Percentiles rank a stretch among this genome's conserved stretches.
These are phyloP conservation scores for Lasioglossum leucozonium DNA, from an alignment of 2,888 invertebrate genomes.

Conservation along the genomic window DNA sequence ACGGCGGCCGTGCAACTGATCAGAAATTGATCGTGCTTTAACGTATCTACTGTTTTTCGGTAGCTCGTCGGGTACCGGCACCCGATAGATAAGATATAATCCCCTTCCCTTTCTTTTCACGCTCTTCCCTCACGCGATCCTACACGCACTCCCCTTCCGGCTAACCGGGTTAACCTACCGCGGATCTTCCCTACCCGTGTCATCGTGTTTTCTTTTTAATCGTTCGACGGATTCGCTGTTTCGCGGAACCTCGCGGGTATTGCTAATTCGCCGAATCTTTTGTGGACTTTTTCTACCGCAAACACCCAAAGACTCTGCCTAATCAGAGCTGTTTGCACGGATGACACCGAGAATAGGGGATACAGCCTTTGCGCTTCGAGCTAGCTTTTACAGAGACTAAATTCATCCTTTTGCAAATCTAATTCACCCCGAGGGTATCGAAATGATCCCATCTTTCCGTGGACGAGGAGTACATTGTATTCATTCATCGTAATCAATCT, in stretches of 20 bases:
- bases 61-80: constrained; percentile 46
- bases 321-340: not conserved
- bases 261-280: not conserved
- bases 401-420: too few relatives aligned
- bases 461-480: too few relatives aligned
- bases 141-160: not conserved
- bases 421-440: not conserved
- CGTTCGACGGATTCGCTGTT: not conserved
- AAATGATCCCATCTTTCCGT: too few relatives aligned
- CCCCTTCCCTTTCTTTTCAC: constrained; percentile 7
- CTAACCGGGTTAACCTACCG: not conserved
- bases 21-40: constrained; percentile 62
- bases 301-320: not conserved
- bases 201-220: not conserved
- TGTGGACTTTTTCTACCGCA: not conserved
- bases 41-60: constrained; percentile 60
- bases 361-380: not conserved
- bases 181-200: not conserved
- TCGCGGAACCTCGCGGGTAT: not conserved
- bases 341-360: not conserved
- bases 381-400: too few relatives aligned
- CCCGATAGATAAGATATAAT: constrained; percentile 69
- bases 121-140: not conserved
- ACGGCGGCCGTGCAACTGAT: constrained; percentile 59
- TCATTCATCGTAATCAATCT: too few relatives aligned